Evolutionary conservation across 1,140 invertebrate species (phyloP), one percentile per base, ranked within the genome.

Genomic region (Atta texana): DNA sequence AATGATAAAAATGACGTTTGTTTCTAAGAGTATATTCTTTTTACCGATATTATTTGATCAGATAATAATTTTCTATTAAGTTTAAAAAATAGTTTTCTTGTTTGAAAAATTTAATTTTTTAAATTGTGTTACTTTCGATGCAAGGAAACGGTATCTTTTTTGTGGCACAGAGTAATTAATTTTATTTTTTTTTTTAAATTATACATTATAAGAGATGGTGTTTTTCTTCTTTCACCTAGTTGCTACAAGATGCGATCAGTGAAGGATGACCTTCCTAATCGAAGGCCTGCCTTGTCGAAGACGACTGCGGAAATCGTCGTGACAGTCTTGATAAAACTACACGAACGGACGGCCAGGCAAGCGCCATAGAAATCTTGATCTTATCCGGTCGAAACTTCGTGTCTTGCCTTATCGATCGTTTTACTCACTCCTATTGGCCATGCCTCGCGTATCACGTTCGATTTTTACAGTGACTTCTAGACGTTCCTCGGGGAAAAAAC

Each of bases 401-500:
- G 34, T 81, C 76, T 66, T 81, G 66, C 75, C 53, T 21, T 71
- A 88, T 88, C 85, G 85, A 86, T 87, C 68, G 82, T 16, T 64
- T 39, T 28, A 39, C 66, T 85, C 55, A 14, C 39, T 66, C 55
- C 21, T 75, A 49, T 75, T 10, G 77, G 78, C 61, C 71, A 59
- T 63, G n/a, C 16, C 39, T 51, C 10, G 49, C 1, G 18, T 85
- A 51, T 76, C 81, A 78, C 59, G 82, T 44, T 71, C 31, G 21
- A 76, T 63, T 84, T 68, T 49, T 55, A 66, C 82, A 85, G 82
- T 85, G 51, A 78, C 82, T 85, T 28, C 59, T 53, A 61, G 61
- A 53, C 82, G 12, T 18, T 55, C 72, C 61, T 53, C 44, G 24
- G 18, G 61, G 49, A 66, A 78, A 85, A 85, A 85, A 24, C 10